These are phyloP conservation scores for Microctonus brassicae DNA, from an alignment of 2,888 invertebrate genomes.

Conservation along the genomic window DNA sequence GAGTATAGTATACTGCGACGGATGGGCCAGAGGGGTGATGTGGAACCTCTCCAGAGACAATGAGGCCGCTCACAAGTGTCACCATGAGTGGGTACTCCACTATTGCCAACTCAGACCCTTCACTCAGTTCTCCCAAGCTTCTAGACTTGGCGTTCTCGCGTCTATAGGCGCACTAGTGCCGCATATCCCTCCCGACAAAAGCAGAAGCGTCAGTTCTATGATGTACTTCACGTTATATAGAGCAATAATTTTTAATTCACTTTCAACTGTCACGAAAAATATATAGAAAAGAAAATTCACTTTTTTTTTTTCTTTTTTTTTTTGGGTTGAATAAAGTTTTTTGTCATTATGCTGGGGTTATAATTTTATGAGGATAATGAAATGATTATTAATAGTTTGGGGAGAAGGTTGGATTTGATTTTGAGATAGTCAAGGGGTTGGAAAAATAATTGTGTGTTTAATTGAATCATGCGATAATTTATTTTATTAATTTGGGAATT, in stretches of 20 bases:
- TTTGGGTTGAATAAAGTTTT: too few relatives aligned
- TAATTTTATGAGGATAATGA: too few relatives aligned
- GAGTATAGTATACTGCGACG: too few relatives aligned
- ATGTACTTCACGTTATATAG: slow-evolving; percentile 28
- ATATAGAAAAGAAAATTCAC: background rate
- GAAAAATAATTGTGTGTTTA: too few relatives aligned
- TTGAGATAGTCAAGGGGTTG: too few relatives aligned
- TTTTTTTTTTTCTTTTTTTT: too few relatives aligned
- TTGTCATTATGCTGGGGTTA: too few relatives aligned
- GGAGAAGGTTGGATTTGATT: too few relatives aligned
- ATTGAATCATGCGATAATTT: too few relatives aligned
- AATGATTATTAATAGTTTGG: too few relatives aligned
- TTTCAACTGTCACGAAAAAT: slow-evolving; percentile 36
- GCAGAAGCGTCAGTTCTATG: slow-evolving; percentile 41
- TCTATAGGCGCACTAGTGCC: slow-evolving; percentile 44
- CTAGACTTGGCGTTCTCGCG: slow-evolving; percentile 37
- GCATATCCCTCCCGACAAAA: slow-evolving; percentile 41
- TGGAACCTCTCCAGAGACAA: slow-evolving; percentile 67
- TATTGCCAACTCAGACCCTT: slow-evolving; percentile 70
- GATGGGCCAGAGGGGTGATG: slow-evolving; percentile 52
- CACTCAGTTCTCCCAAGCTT: slow-evolving; percentile 51
- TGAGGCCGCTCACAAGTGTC: slow-evolving; percentile 70
- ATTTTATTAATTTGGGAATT: too few relatives aligned
- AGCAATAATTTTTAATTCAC: slow-evolving; percentile 52
- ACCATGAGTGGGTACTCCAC: slow-evolving; percentile 68